Base-by-base conservation (phyloP, 1,140 invertebrate genomes). In the Camponotus floridanus region DNA sequence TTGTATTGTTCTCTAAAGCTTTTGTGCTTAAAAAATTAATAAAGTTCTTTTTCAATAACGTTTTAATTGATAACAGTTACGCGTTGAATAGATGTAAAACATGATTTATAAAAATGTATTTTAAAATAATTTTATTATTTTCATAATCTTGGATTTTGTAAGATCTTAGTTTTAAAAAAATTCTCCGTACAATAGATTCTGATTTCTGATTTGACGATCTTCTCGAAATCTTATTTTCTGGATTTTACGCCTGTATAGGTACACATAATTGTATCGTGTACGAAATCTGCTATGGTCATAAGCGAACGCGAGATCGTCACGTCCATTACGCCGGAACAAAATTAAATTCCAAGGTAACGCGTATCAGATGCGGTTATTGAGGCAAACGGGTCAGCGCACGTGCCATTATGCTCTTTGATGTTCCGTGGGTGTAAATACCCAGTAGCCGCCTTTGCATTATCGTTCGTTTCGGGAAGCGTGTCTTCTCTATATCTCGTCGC, bases 381-480 rank as follows among this genome's bases (percentile, higher is more conserved):
- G 88, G 88, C 71, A 90, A 90, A 76, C 88, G 62, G 88, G 88
- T 89, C 88, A 87, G 61, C 8, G 57, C 59, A 76, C 65, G 73
- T 74, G 78, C 33, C 78, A 87, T 87, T 87, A 88, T 74, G 31
- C 73, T 86, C 85, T 48, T 73, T 71, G 83, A 85, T 11, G 55
- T 51, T 62, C 15, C 45, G 76, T 87, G 79, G 86, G 86, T 67
- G 90, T 87, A 91, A 87, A 88, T 88, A 86, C 48, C 59, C 64
- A 45, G 21, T 21, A 11, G 59, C 57, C 73, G 78, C 76, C 76
- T 81, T 88, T 67, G 64, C 74, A 62, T 86, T 83, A 86, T 59
- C 62, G 76, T 42, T n/a, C 67, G 55, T 68, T 80, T 61, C 76
- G 59, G 76, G 42, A 65, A 78, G 39, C 64, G 21, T 70, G 76